Percentiles rank a stretch among this genome's conserved stretches.
These are phyloP conservation scores for Trissolcus japonicus DNA, from an alignment of 2,888 invertebrate species.

Conservation along the genomic window DNA sequence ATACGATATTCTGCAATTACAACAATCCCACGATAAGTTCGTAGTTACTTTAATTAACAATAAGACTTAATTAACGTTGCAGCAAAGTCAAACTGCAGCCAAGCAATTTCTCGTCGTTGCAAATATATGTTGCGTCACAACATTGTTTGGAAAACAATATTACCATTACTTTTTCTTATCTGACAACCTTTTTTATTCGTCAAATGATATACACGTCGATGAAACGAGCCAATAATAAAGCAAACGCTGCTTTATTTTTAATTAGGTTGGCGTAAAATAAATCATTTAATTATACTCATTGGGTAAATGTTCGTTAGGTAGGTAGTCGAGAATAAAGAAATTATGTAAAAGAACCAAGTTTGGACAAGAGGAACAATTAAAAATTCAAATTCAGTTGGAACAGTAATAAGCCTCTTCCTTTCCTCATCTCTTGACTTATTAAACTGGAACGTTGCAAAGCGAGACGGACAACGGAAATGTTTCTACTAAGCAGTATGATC, in stretches of 20 bases:
- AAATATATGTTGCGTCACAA: no score
- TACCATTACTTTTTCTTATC: no score
- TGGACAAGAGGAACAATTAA: conserved; percentile 47
- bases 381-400: conserved; percentile 32
- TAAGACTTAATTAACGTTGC: no score
- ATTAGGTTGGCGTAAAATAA: conserved; percentile 22
- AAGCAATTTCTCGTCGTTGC: no score
- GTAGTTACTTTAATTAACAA: no score
- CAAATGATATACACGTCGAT: background rate
- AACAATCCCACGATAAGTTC: no score
- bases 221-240: background rate
- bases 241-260: conserved; percentile 11
- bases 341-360: conserved; percentile 23
- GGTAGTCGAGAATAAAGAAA: conserved; percentile 35
- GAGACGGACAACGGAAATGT: conserved; percentile 24
- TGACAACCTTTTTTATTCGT: no score
- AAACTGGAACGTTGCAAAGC: conserved; percentile 21
- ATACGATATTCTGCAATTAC: no score
- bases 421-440: conserved; percentile 24
- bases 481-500: conserved; percentile 21
- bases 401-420: conserved; percentile 29
- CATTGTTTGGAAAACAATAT: no score
- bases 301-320: conserved; percentile 29
- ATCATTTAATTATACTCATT: conserved; percentile 40
- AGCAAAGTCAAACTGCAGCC: no score